phyloP scores from a whole-genome alignment of 2,888 invertebrate species.

The Ditula angustiorana region DNA sequence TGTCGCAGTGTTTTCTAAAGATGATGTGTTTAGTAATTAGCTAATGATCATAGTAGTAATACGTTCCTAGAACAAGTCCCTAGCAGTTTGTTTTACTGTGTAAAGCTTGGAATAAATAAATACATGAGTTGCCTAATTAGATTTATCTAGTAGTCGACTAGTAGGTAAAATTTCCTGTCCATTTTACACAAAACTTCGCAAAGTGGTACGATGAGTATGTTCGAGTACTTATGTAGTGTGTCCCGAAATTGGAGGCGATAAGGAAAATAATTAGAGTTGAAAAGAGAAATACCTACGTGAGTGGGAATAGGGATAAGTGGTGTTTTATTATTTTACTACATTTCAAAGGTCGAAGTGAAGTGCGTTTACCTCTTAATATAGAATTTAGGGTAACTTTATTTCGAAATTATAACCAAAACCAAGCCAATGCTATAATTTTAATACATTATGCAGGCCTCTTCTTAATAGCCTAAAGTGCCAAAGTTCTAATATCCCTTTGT shows the following conservation, averaged over 20 bases:
- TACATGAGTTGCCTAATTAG: too few relatives aligned
- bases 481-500: slow-evolving; percentile 43
- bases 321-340: slow-evolving; percentile 33
- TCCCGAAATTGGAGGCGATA: slow-evolving; percentile 27
- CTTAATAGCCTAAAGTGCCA: slow-evolving; percentile 39
- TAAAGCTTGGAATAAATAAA: too few relatives aligned
- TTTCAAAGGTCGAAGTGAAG: slow-evolving; percentile 21
- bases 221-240: slow-evolving; percentile 12
- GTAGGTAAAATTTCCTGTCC: too few relatives aligned
- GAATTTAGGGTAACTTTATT: not conserved
- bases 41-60: too few relatives aligned
- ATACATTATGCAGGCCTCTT: slow-evolving; percentile 15
- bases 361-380: slow-evolving; percentile 25
- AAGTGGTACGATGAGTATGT: not conserved
- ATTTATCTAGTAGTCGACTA: too few relatives aligned
- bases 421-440: not conserved
- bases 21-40: too few relatives aligned
- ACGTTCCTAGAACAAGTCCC: too few relatives aligned
- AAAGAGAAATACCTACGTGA: slow-evolving; percentile 33
- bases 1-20: too few relatives aligned
- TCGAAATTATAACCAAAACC: slow-evolving; percentile 3
- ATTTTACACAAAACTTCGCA: not conserved
- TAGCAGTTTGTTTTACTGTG: too few relatives aligned
- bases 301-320: slow-evolving; percentile 35
- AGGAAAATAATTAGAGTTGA: slow-evolving; percentile 37